These are phyloP conservation scores for Morpho deidamia DNA, from an alignment of 2,888 invertebrate genomes.

Conservation along the genomic window DNA sequence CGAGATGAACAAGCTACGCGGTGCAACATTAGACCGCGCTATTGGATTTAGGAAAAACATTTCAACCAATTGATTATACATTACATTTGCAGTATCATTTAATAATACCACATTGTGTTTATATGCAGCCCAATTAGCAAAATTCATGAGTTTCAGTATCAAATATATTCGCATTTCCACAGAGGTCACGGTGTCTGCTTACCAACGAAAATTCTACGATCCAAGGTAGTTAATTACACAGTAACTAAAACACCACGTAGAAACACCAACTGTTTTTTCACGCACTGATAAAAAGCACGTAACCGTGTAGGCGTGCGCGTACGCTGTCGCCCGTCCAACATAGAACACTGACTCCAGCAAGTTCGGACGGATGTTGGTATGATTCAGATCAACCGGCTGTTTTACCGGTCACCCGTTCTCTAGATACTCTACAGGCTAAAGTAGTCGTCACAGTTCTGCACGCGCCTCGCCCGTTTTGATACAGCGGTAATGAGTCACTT, in stretches of 20 bases:
- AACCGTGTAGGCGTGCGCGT: slow-evolving; percentile 61
- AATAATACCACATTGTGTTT: too few species aligned
- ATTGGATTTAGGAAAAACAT: too few species aligned
- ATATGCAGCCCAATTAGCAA: neutral
- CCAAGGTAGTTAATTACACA: neutral
- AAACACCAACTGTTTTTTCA: slow-evolving; percentile 50
- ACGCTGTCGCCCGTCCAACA: slow-evolving; percentile 40
- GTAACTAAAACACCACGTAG: slow-evolving; percentile 21
- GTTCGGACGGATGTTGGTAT: slow-evolving; percentile 55
- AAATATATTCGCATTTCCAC: neutral
- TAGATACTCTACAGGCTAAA: slow-evolving; percentile 41
- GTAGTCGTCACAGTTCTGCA: slow-evolving; percentile 32
- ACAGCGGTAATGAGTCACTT: slow-evolving; percentile 21
- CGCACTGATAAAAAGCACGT: slow-evolving; percentile 55
- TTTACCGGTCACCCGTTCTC: slow-evolving; percentile 48
- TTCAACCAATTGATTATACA: too few species aligned
- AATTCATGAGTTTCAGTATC: neutral
- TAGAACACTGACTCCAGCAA: slow-evolving; percentile 44
- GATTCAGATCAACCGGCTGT: slow-evolving; percentile 48
- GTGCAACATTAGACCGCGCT: too few species aligned
- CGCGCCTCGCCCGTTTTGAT: slow-evolving; percentile 24
- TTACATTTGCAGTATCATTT: too few species aligned
- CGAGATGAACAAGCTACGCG: too few species aligned
- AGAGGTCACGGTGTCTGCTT: neutral
- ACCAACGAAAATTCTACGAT: neutral